phyloP scores from a whole-genome alignment of 1,140 invertebrate species.

The Nephila pilipes region DNA sequence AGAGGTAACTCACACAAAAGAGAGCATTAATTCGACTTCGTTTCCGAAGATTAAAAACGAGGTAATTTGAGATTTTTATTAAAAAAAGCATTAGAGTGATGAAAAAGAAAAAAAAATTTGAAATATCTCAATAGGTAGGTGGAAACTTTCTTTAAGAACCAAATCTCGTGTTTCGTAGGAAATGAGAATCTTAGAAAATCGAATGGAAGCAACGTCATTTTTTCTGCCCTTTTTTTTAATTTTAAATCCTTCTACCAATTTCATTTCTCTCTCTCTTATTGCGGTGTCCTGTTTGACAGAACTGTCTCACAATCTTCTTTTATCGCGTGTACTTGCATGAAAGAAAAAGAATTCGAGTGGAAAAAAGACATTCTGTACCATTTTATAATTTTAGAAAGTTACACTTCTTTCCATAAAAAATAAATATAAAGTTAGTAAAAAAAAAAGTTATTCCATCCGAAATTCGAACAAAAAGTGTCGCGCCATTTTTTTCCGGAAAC shows the following conservation, averaged over 20 bases:
- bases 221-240: background rate
- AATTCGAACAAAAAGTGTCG: background rate
- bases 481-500: background rate
- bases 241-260: background rate
- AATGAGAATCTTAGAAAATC: background rate
- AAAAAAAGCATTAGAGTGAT: background rate
- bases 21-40: background rate
- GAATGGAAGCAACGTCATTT: background rate
- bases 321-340: background rate
- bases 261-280: conserved; percentile 14
- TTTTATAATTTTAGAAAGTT: conserved; percentile 14
- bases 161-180: background rate
- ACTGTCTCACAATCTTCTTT: background rate
- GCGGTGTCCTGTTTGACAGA: conserved; percentile 21
- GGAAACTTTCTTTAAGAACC: background rate
- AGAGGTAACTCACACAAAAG: background rate
- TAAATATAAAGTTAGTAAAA: background rate
- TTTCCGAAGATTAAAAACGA: background rate
- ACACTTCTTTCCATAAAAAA: background rate
- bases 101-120: background rate
- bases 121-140: background rate
- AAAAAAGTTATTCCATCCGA: background rate
- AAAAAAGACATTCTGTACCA: background rate
- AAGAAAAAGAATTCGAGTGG: background rate
- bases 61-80: background rate